Evolutionary conservation across 2,113 vertebrate species (phyloP).

Genomic region (Rhinogobius similis): DNA sequence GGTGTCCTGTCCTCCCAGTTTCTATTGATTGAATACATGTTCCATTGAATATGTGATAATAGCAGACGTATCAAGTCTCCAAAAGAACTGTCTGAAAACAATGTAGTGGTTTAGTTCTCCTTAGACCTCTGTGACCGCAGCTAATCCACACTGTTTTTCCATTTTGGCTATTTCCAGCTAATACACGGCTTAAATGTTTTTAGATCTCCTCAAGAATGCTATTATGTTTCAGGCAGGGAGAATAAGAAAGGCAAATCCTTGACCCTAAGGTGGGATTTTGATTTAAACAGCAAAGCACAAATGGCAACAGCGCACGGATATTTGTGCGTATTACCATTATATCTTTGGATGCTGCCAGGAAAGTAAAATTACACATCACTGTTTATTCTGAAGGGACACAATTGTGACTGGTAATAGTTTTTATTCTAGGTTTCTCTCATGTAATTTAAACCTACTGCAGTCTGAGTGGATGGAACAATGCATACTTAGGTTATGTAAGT

Average conservation of each 20-base stretch:
- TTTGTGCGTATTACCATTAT: background rate
- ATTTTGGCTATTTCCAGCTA: slow-evolving; percentile 23
- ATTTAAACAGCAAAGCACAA: slow-evolving; percentile 24
- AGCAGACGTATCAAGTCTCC: slow-evolving; percentile 21
- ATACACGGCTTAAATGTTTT: slow-evolving; percentile 32
- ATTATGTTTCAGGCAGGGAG: slow-evolving; percentile 28
- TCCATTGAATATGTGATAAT: slow-evolving; percentile 36
- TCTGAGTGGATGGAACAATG: background rate
- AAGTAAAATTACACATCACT: background rate
- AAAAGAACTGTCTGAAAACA: slow-evolving; percentile 26
- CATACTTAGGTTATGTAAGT: slow-evolving; percentile 2
- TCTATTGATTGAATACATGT: slow-evolving; percentile 11
- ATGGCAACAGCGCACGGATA: slow-evolving; percentile 2
- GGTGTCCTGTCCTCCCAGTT: slow-evolving; percentile 13
- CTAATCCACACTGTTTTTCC: slow-evolving; percentile 28
- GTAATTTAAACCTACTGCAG: background rate
- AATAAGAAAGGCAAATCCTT: slow-evolving; percentile 35
- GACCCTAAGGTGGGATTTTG: slow-evolving; percentile 15
- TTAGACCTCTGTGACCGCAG: slow-evolving; percentile 34
- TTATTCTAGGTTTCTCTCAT: background rate
- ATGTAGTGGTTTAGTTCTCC: slow-evolving; percentile 37
- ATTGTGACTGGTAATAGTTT: background rate
- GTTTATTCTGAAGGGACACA: background rate
- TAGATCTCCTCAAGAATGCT: slow-evolving; percentile 27
- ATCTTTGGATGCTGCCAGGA: background rate